Evolutionary conservation across 2,888 invertebrate genomes (phyloP).

Genomic region (Mantis religiosa): DNA sequence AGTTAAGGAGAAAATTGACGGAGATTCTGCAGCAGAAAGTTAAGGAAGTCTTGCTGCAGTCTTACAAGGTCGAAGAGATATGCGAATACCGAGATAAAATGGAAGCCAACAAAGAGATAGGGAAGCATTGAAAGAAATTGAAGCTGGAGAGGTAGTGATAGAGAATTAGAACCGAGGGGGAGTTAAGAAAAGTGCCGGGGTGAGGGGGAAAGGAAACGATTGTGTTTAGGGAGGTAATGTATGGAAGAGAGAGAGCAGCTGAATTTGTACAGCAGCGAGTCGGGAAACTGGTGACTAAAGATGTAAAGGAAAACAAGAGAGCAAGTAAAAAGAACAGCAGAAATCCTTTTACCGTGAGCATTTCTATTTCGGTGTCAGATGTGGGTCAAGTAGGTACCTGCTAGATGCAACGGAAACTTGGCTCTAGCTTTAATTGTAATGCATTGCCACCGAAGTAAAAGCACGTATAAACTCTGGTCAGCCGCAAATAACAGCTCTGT

Average conservation of each 20-base stretch:
- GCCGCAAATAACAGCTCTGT: too few relatives aligned
- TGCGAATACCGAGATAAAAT: neutral
- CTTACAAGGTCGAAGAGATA: neutral
- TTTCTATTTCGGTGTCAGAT: neutral
- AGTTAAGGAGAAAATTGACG: too few relatives aligned
- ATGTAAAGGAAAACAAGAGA: neutral
- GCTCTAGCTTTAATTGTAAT: too few relatives aligned
- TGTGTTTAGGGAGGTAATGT: neutral
- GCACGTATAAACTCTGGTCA: too few relatives aligned
- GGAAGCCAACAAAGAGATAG: neutral
- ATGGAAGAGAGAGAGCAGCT: neutral
- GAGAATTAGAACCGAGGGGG: neutral
- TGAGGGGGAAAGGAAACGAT: neutral
- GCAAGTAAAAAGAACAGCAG: neutral
- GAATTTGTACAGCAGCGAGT: neutral
- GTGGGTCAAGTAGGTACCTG: neutral
- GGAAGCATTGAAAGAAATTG: neutral
- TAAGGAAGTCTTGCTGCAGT: neutral
- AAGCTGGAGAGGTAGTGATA: neutral
- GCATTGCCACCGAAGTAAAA: too few relatives aligned
- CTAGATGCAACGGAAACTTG: too few relatives aligned
- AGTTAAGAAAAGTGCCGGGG: too few relatives aligned
- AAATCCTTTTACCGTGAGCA: too few relatives aligned
- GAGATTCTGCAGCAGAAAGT: neutral
- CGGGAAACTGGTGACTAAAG: neutral